Evolutionary conservation across 2,888 invertebrate species (phyloP).

Genomic region (Cactoblastis cactorum): DNA sequence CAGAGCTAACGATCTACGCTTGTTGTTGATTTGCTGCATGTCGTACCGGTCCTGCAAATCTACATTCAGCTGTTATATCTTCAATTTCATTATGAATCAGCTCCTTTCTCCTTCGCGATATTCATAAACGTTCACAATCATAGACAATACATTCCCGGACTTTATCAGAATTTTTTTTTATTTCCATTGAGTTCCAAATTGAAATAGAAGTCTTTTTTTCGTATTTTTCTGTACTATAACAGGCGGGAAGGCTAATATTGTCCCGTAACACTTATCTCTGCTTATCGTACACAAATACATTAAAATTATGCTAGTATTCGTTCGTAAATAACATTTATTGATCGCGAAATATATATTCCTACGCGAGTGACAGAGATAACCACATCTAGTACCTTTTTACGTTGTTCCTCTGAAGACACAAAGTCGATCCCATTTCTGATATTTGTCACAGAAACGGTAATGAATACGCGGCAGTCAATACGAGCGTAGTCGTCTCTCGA

Average conservation of each 20-base stretch:
- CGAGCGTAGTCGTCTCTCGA: conserved; percentile 56
- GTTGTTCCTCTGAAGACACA: not conserved
- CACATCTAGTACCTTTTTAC: not conserved
- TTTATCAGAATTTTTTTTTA: conserved; percentile 7
- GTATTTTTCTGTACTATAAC: not conserved
- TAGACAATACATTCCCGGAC: not conserved
- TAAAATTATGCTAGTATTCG: too few relatives aligned
- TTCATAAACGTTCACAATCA: conserved; percentile 1
- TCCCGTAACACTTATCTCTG: too few relatives aligned
- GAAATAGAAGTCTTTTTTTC: too few relatives aligned
- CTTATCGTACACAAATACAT: too few relatives aligned
- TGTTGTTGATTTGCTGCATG: conserved; percentile 63
- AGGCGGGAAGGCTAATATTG: too few relatives aligned
- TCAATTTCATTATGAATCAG: conserved; percentile 6
- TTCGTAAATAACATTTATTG: too few relatives aligned
- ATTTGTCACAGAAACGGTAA: conserved; percentile 13
- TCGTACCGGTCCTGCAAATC: conserved; percentile 43
- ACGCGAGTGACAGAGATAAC: too few relatives aligned
- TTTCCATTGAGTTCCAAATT: not conserved
- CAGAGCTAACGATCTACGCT: conserved; percentile 70
- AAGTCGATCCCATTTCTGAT: not conserved
- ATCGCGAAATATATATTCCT: too few relatives aligned
- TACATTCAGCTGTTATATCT: conserved; percentile 25
- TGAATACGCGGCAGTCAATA: conserved; percentile 42
- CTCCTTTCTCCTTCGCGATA: not conserved